Base-by-base conservation (phyloP, 2,113 vertebrate genomes). In the Donacobius atricapilla region DNA sequence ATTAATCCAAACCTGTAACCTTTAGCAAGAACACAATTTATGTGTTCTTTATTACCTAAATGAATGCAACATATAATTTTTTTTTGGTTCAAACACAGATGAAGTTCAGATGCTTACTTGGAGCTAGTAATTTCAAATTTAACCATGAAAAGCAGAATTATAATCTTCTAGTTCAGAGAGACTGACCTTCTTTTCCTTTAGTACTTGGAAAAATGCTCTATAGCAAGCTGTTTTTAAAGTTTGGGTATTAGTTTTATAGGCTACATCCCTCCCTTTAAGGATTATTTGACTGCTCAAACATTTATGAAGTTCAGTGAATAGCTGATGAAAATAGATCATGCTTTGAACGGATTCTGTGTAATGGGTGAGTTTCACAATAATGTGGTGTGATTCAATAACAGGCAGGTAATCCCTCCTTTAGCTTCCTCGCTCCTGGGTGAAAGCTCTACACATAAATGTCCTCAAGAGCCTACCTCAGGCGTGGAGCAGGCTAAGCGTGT, bases 91-190 rank as follows among this genome's bases (percentile, higher is more conserved):
- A 76, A 95, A 64, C 54, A 42, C 23, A 91, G 84, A 94, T 94
- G 71, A 94, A 87, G 16, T 94, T 96, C 85, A 94, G 73, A 87
- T 96, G 83, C 93, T 97, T 94, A 89, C 66, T 73, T 87, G 42
- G 71, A 82, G 63, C 21, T 44, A 77, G 45, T 60, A 31, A 79
- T 94, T 93, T 96, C 63, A 87, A 69, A 89, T 96, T 95, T 87
- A 78, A 89, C 65, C 50, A 71, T 73, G 65, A 89, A 93, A 96
- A 96, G 54, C 24, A 94, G 89, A 91, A 96, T 92, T 77, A 83
- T 35, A 91, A 93, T 94, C 81, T 96, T 35, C n/a, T 77, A 47
- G 30, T 80, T 68, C 57, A 77, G 70, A 97, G 69, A 73, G 30
- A 18, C 19, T 78, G 51, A 54, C n/a, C 83, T 89, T 93, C 92